Evolutionary conservation across 2,797 vertebrate genomes (phyloP).

Genomic region (Tolypeutes matacus): DNA sequence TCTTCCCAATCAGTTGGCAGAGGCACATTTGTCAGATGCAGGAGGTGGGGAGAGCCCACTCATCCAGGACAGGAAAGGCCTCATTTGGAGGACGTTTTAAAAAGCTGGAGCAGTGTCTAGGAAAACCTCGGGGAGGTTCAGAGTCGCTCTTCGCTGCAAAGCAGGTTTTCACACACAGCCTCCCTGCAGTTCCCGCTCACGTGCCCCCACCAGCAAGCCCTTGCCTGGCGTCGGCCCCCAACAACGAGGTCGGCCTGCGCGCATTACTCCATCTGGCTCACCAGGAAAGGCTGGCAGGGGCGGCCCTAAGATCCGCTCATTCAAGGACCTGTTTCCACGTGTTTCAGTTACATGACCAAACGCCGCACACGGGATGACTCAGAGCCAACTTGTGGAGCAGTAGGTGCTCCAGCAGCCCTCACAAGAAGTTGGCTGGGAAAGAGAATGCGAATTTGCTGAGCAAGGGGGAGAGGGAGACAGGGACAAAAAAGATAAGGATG

Average conservation of each 20-base stretch:
- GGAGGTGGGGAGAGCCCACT: not conserved
- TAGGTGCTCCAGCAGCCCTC: not conserved
- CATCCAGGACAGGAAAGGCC: not conserved
- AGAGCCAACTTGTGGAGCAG: not conserved
- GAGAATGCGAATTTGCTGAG: not conserved
- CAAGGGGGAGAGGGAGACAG: no score
- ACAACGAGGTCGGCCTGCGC: not conserved
- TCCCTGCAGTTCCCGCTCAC: not conserved
- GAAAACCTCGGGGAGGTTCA: not conserved
- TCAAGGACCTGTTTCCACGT: slow-evolving; percentile 59
- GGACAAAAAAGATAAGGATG: not conserved
- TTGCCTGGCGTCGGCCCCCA: accelerated
- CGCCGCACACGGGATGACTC: not conserved
- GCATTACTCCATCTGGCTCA: not conserved
- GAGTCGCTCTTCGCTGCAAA: not conserved
- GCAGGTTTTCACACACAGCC: not conserved
- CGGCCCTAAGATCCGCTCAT: not conserved
- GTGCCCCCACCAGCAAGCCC: not conserved
- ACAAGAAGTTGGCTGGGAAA: slow-evolving; percentile 13
- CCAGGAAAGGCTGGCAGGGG: not conserved
- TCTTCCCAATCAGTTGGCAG: not conserved
- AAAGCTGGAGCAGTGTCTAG: not conserved
- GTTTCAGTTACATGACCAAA: not conserved
- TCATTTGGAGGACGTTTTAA: not conserved
- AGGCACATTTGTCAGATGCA: not conserved